Base-by-base conservation (phyloP, 2,888 invertebrate genomes). In the Malthinus seriepunctatus region DNA sequence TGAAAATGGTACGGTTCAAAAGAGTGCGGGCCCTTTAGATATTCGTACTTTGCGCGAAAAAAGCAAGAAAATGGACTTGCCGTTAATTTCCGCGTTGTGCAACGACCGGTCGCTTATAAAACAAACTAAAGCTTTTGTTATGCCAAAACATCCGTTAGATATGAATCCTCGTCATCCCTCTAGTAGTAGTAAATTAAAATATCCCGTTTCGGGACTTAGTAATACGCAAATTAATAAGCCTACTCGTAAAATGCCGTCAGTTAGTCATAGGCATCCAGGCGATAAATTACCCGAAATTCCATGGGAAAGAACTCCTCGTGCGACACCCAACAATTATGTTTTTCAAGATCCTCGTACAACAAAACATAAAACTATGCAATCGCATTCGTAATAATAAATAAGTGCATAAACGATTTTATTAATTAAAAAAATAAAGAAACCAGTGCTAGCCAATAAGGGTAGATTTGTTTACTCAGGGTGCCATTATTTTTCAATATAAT, bases 11-110 rank as follows among this genome's bases (percentile, higher is more conserved):
- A 64, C 57, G 35, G 23, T 35, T 14, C 50, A 60, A 8, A 54
- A 52, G 35, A 50, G 49, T 44, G 57, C 32, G 35, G 76, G 73
- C 37, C 75, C 78, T 66, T 77, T 89, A 63, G 94, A 94, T 78
- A 92, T 94, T 71, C 88, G 90, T 73, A 87, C 90, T 67, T 81
- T 95, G 62, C 85, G 93, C 57, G 93, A 93, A 79, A 92, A 93
- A 80, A 93, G 93, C 79, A 90, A 90, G 75, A 91, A 93, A 76
- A 83, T 95, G 72, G 94, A 95, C 80, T 82, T 96, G 77, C 96
- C 96, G 12, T 82, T 97, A 61, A 95, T 96, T 74, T 91, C 94
- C 59, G 96, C 95, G 9, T 83, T 96, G 68, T 96, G 95, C 82
- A 96, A 95, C 76, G 96, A 96, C 79, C 87, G 91, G 57, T 91